These are phyloP conservation scores for Vultur gryphus DNA, from an alignment of 2,797 vertebrate genomes.

Conservation along the genomic window DNA sequence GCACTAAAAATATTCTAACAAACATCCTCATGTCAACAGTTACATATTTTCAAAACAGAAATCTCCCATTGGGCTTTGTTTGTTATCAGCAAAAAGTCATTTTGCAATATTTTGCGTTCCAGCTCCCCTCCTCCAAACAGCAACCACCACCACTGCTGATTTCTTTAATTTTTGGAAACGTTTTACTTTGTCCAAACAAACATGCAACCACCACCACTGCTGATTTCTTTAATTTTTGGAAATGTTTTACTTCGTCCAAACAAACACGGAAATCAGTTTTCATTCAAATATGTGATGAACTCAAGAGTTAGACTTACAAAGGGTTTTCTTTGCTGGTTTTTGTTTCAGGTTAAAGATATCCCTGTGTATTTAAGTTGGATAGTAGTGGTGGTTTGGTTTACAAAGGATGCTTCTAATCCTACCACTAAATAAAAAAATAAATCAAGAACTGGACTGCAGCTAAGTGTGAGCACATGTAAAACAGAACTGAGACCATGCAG, in stretches of 20 bases:
- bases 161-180: not conserved
- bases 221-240: not conserved
- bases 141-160: not conserved
- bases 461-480: not conserved
- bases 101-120: not conserved
- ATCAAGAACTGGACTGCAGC: not conserved
- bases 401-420: not conserved
- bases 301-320: not conserved
- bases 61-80: constrained; percentile 2
- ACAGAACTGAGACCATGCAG: not conserved
- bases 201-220: not conserved
- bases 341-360: not conserved
- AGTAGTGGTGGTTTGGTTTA: not conserved
- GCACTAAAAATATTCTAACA: constrained; percentile 36
- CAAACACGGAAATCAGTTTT: not conserved
- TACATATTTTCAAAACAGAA: constrained; percentile 41
- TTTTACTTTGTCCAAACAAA: not conserved
- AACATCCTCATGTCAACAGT: constrained; percentile 27
- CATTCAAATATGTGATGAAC: not conserved
- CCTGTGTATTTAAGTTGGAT: not conserved
- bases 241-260: not conserved
- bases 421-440: not conserved
- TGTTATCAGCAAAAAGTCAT: not conserved
- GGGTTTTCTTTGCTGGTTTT: not conserved
- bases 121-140: not conserved